Evolutionary conservation across 1,140 invertebrate genomes (phyloP), one percentile per base, ranked within the genome.

Genomic region (Ladona fulva): DNA sequence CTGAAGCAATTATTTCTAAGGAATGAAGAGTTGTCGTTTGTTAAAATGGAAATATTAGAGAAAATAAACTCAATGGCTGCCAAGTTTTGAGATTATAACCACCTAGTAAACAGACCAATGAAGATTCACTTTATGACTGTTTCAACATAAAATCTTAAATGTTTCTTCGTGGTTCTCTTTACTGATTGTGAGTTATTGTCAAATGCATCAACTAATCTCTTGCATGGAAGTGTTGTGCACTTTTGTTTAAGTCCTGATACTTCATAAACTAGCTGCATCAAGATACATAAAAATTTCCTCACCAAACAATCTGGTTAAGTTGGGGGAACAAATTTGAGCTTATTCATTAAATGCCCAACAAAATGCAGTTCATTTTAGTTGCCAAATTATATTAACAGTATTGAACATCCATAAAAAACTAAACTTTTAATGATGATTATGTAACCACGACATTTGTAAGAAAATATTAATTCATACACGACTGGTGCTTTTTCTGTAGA

Each of bases 241-340:
- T 3, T 19, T 16, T 5, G 1, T 66, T 19, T 66, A 19, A 19
- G 52, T 66, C 16, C 16, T 19, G n/a, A 66, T 12, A 19, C 12
- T 6, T 66, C n/a, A 19, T 66, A 66, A 3, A 66, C n/a, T 66
- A 66, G 52, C 52, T 66, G 52, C 52, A 66, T 16, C n/a, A 66
- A 66, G 14, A 19, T 19, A 66, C n/a, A 66, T 12, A 66, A 19
- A 19, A 66, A 5, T 52, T 66, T 22, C 52, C 52, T 66, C 52
- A 66, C 52, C 52, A 66, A 19, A 19, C n/a, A 66, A 19, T 22
- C 52, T 19, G n/a, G 12, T 66, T 16, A 22, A 66, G 52, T 16
- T 66, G n/a, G 52, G n/a, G 52, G n/a, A 66, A 66, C n/a, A 66
- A 66, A 66, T 66, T 66, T 66, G 52, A 66, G 52, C 52, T 66